phyloP scores from a whole-genome alignment of 2,113 vertebrate species.

The Sphyrna mokarran region DNA sequence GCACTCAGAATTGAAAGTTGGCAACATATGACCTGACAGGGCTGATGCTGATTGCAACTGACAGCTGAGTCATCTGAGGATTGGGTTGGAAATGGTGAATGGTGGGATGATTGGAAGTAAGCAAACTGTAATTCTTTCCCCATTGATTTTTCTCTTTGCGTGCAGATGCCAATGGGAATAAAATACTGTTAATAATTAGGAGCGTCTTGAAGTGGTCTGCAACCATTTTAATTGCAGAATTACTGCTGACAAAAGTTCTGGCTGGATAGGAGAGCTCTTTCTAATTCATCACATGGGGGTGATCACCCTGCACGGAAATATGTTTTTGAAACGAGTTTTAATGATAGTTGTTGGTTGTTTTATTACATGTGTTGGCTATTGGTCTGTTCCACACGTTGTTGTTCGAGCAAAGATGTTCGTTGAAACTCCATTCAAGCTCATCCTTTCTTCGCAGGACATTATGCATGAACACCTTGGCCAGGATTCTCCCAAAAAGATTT shows the following conservation, averaged over 20 bases:
- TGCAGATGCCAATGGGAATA: neutral
- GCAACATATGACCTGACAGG: neutral
- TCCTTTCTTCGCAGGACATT: constrained; percentile 40
- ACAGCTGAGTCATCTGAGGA: neutral
- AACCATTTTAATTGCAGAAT: constrained; percentile 27
- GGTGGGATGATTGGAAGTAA: constrained; percentile 15
- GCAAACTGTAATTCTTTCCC: constrained; percentile 9
- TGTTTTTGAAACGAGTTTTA: neutral
- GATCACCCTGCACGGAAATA: neutral
- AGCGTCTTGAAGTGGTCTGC: neutral
- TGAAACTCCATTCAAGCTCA: neutral
- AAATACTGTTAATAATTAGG: constrained; percentile 18
- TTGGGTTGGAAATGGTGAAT: neutral
- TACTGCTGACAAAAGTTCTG: neutral
- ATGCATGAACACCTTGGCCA: constrained; percentile 40
- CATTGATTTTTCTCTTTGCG: constrained; percentile 19
- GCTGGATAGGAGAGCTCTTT: neutral
- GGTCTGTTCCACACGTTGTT: neutral
- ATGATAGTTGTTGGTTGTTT: neutral
- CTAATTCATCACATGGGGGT: neutral
- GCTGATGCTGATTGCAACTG: neutral
- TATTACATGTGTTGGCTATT: neutral
- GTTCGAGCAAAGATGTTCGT: neutral
- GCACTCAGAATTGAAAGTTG: neutral
- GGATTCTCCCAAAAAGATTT: no score